These are phyloP conservation scores for Aselliscus stoliczkanus DNA, from an alignment of 2,797 vertebrate species.

Conservation along the genomic window DNA sequence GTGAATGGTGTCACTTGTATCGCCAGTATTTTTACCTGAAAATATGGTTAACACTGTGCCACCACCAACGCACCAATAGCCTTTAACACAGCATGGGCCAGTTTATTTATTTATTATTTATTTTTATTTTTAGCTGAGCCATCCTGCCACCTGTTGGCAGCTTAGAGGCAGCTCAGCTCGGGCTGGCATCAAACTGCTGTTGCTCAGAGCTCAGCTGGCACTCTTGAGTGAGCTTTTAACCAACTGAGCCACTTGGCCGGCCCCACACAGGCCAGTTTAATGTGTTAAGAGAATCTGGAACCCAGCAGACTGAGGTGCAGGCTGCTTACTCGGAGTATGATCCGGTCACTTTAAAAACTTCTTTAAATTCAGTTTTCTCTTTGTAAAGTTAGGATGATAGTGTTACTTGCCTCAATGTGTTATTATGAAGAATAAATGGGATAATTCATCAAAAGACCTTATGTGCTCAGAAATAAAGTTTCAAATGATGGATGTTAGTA, in stretches of 20 bases:
- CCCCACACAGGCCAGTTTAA: not conserved
- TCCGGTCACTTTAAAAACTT: not conserved
- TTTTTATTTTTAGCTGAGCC: too few relatives aligned
- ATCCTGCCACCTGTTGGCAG: too few relatives aligned
- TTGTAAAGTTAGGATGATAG: not conserved
- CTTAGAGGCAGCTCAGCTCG: too few relatives aligned
- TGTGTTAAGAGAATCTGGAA: not conserved
- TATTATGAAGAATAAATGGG: not conserved
- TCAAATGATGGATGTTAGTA: not conserved
- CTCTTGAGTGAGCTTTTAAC: too few relatives aligned
- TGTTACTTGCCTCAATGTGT: not conserved
- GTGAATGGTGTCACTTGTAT: not conserved
- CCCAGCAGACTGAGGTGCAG: not conserved
- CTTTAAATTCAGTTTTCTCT: not conserved
- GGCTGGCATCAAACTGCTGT: too few relatives aligned
- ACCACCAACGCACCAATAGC: not conserved
- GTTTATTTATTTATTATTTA: too few relatives aligned
- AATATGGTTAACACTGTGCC: not conserved
- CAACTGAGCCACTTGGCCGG: too few relatives aligned
- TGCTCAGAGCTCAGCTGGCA: too few relatives aligned
- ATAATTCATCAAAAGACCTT: not conserved
- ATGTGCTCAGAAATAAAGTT: not conserved
- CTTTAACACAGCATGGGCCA: not conserved
- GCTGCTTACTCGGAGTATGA: not conserved
- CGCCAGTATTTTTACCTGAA: not conserved